A percentile compares a stretch with the other conserved stretches of the same genome.
Conservation (phyloP, 2,888 invertebrate genomes). For the Teleiodes luculella region DNA sequence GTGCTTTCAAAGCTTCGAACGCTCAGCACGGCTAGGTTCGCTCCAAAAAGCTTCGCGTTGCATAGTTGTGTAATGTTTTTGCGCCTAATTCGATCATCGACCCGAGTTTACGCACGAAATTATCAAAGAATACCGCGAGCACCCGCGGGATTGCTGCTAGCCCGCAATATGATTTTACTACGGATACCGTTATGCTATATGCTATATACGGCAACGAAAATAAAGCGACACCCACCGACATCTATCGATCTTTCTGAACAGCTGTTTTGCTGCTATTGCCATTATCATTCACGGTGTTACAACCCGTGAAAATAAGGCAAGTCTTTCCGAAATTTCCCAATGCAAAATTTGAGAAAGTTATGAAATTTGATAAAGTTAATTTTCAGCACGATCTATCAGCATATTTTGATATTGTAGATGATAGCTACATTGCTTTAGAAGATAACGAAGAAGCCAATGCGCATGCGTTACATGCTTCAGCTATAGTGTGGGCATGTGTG, state of each 20-base stretch:
- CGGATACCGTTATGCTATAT: conserved; percentile 69
- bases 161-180: conserved; percentile 62
- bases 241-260: conserved; percentile 72
- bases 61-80: conserved; percentile 46
- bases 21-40: conserved; percentile 27
- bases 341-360: too few species aligned
- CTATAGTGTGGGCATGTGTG: conserved; percentile 23
- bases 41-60: conserved; percentile 34
- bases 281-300: neutral
- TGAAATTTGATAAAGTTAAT: too few species aligned
- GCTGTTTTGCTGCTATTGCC: conserved; percentile 43
- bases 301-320: neutral
- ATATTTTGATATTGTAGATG: too few species aligned
- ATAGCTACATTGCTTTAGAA: neutral
- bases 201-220: conserved; percentile 65
- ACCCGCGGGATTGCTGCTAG: conserved; percentile 46
- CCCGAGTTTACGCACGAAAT: conserved; percentile 48
- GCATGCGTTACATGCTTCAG: conserved; percentile 26
- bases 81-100: conserved; percentile 54
- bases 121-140: conserved; percentile 59
- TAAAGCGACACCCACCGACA: conserved; percentile 76
- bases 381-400: too few species aligned
- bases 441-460: neutral
- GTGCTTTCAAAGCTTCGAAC: conserved; percentile 31
- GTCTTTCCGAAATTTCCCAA: too few species aligned